phyloP scores from a whole-genome alignment of 2,797 vertebrate genomes.

The Acrocephalus scirpaceus region DNA sequence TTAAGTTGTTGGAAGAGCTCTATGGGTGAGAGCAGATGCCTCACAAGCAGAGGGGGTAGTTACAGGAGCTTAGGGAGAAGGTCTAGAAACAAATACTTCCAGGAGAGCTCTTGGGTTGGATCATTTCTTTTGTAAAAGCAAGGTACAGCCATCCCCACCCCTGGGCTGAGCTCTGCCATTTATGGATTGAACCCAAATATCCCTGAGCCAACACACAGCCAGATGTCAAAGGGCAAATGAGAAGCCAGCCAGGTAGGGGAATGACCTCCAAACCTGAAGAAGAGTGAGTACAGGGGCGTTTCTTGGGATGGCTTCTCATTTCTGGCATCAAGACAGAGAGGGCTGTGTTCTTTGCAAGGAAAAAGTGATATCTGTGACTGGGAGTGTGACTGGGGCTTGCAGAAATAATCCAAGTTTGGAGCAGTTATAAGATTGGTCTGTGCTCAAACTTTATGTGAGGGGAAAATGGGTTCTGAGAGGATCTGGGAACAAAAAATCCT shows the following conservation, averaged over 20 bases:
- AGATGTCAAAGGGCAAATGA: neutral
- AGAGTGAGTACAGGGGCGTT: neutral
- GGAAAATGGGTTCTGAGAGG: neutral
- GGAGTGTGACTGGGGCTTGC: neutral
- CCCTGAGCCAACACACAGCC: accelerated
- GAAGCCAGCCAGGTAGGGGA: neutral
- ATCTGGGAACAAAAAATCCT: neutral
- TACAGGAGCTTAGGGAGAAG: neutral
- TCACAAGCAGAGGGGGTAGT: neutral
- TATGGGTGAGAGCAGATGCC: neutral
- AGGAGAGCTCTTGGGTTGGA: neutral
- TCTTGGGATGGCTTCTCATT: neutral
- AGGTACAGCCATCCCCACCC: neutral
- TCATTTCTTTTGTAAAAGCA: neutral
- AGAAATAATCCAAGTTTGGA: neutral
- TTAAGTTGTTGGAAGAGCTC: neutral
- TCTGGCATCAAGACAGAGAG: neutral
- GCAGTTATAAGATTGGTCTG: neutral
- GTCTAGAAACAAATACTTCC: neutral
- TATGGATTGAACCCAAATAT: neutral
- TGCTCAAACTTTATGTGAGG: neutral
- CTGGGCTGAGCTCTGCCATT: neutral
- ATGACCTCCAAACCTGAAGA: neutral
- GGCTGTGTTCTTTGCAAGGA: neutral
- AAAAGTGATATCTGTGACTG: accelerated